These are phyloP conservation scores for Cantharis rustica DNA, from an alignment of 2,888 invertebrate species.

Conservation along the genomic window DNA sequence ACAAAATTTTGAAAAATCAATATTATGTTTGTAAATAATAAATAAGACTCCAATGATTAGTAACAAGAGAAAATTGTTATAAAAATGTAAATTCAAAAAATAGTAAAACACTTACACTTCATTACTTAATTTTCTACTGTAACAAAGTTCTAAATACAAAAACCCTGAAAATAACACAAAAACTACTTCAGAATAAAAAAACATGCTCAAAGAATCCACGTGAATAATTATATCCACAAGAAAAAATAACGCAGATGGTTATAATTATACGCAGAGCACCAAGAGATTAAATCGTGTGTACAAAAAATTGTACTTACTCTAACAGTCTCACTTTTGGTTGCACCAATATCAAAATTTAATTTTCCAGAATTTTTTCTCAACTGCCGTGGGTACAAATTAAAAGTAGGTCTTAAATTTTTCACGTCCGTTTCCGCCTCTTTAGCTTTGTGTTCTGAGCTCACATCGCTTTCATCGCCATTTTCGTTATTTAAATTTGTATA, in stretches of 20 bases:
- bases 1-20: too few species aligned
- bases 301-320: conserved; percentile 10
- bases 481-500: conserved; percentile 10
- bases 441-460: conserved; percentile 11
- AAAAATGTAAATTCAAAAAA: background rate
- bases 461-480: conserved; percentile 9
- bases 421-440: background rate
- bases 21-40: background rate
- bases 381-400: background rate
- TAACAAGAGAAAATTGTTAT: background rate
- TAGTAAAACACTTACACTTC: background rate
- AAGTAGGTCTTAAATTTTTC: background rate
- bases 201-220: background rate
- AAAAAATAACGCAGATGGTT: background rate
- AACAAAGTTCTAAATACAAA: conserved; percentile 3
- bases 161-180: background rate
- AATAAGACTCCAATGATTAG: background rate
- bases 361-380: background rate
- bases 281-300: background rate
- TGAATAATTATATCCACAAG: background rate
- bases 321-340: conserved; percentile 7
- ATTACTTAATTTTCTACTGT: conserved; percentile 3
- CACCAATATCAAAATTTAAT: conserved; percentile 10
- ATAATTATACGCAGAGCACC: background rate
- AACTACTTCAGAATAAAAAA: conserved; percentile 3